Evolutionary conservation across 2,888 invertebrate species (phyloP).

Genomic region (Didymodactylos carnosus): DNA sequence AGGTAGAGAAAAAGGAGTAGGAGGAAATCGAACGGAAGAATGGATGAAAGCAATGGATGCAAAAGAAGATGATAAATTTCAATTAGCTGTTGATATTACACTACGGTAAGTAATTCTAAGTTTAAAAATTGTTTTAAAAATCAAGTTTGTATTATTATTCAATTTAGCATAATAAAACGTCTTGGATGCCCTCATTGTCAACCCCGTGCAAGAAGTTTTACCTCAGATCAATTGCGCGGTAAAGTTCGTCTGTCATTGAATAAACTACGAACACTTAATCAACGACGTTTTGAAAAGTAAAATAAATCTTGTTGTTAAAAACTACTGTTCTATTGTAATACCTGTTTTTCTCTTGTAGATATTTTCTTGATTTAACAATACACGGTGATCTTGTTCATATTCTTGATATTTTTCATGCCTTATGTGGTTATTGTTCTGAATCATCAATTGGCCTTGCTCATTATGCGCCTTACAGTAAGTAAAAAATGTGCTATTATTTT

Average conservation of each 20-base stretch:
- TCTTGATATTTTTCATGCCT: constrained; percentile 78
- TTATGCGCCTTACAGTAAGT: constrained; percentile 17
- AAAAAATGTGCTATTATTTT: constrained; percentile 14
- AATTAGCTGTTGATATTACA: constrained; percentile 8
- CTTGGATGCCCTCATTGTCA: constrained; percentile 10
- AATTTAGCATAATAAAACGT: constrained; percentile 6
- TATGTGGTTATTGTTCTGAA: constrained; percentile 83
- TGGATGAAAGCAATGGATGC: constrained; percentile 6
- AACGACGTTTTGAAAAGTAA: constrained; percentile 1
- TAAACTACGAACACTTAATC: constrained; percentile 1
- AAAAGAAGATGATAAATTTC: constrained; percentile 7
- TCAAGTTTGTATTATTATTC: not conserved
- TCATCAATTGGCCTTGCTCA: constrained; percentile 36
- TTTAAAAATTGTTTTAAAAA: not conserved
- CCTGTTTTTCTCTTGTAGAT: not conserved
- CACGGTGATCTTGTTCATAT: constrained; percentile 37
- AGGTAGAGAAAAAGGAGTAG: not conserved
- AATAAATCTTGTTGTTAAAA: not conserved
- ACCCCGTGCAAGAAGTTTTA: not conserved
- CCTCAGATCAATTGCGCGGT: constrained; percentile 6
- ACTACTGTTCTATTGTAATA: not conserved
- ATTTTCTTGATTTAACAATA: not conserved
- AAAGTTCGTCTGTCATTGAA: not conserved
- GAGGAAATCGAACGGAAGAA: not conserved
- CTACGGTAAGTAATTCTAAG: not conserved